These are phyloP conservation scores for Salvator merianae DNA, from an alignment of 2,113 vertebrate species.

Conservation along the genomic window DNA sequence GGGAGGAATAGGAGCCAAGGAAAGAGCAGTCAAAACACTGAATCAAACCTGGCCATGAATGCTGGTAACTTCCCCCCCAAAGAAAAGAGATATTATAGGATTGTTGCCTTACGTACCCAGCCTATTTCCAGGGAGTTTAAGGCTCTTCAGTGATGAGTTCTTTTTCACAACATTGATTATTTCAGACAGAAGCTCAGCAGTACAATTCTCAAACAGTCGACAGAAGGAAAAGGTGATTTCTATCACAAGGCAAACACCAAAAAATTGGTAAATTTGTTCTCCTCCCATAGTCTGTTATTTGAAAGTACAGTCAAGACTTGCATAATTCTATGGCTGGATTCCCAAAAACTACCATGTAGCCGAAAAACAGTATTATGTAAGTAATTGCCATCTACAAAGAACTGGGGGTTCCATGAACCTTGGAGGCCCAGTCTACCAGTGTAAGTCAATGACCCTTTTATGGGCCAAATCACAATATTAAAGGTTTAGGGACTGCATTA, in stretches of 20 bases:
- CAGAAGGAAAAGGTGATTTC: conserved; percentile 88
- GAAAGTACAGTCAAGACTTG: too few relatives aligned
- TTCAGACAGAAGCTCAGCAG: conserved; percentile 77
- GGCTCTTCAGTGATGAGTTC: conserved; percentile 80
- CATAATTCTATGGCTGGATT: too few relatives aligned
- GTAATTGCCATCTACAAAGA: too few relatives aligned
- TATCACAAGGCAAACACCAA: conserved; percentile 55
- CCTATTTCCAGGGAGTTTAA: conserved; percentile 88
- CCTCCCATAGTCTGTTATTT: too few relatives aligned
- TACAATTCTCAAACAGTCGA: conserved; percentile 86
- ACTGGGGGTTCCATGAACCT: too few relatives aligned
- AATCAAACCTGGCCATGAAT: background rate
- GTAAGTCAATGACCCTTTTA: too few relatives aligned
- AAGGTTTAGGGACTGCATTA: too few relatives aligned
- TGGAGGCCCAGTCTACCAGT: too few relatives aligned
- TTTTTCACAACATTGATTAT: conserved; percentile 81
- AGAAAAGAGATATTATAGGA: background rate
- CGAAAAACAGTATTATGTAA: too few relatives aligned
- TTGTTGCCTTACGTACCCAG: conserved; percentile 77
- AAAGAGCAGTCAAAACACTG: background rate
- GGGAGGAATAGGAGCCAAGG: background rate
- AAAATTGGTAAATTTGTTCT: background rate
- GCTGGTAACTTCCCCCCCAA: background rate
- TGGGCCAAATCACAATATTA: too few relatives aligned
- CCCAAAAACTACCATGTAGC: too few relatives aligned